These are phyloP conservation scores for Hyaena hyaena DNA, from an alignment of 2,113 vertebrate genomes.

Conservation along the genomic window DNA sequence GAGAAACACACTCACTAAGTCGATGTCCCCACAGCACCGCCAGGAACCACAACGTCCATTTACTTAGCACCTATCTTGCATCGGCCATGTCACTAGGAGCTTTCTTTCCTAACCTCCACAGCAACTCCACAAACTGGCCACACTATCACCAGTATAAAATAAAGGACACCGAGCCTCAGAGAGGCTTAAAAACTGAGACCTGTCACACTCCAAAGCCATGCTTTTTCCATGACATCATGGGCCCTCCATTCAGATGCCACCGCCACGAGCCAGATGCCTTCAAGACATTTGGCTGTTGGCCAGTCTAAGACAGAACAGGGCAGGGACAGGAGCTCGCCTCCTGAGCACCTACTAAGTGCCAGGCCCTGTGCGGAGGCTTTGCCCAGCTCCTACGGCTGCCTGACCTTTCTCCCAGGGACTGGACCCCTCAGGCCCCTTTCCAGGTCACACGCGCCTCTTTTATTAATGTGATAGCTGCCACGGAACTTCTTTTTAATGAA, in stretches of 20 bases:
- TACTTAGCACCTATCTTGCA: not conserved
- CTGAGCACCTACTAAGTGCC: constrained; percentile 47
- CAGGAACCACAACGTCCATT: not conserved
- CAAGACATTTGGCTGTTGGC: constrained; percentile 73
- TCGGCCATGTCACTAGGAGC: not conserved
- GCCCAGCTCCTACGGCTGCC: not conserved
- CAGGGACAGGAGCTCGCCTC: not conserved
- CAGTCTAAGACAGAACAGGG: constrained; percentile 49
- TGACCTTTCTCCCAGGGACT: not conserved
- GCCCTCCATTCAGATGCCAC: constrained; percentile 67
- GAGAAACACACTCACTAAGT: not conserved
- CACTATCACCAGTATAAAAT: not conserved
- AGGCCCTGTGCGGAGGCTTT: not conserved
- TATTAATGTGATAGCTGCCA: constrained; percentile 30
- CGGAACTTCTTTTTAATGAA: constrained; percentile 64
- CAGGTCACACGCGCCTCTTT: constrained; percentile 71
- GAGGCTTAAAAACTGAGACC: constrained; percentile 56
- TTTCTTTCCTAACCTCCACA: not conserved
- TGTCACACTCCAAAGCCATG: constrained; percentile 69
- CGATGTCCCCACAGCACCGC: not conserved
- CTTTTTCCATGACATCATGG: constrained; percentile 75
- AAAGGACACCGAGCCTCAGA: constrained; percentile 42
- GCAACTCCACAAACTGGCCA: not conserved
- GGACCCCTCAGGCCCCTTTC: constrained; percentile 18
- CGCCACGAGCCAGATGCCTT: constrained; percentile 75